A percentile compares a stretch with the other conserved stretches of the same genome.
Conservation (phyloP, 2,888 invertebrate genomes). For the Mythimna ferrago region DNA sequence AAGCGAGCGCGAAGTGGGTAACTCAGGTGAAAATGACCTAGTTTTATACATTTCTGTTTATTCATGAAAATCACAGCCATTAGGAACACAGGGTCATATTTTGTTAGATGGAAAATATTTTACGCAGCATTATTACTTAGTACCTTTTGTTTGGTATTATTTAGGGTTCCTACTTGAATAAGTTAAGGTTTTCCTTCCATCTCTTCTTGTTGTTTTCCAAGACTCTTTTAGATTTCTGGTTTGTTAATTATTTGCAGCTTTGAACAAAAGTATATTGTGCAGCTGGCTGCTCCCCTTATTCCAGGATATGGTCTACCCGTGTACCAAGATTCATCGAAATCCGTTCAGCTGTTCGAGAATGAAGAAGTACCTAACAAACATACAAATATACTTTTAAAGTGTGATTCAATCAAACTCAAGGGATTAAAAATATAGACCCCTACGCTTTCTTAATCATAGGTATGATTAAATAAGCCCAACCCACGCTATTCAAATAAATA, state of each 20-base stretch:
- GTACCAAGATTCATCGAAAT: neutral
- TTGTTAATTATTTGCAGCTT: neutral
- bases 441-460: neutral
- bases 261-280: neutral
- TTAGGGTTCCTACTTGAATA: neutral
- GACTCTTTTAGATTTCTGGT: neutral
- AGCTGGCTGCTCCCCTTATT: no score
- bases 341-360: neutral
- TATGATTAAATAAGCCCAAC: conserved; percentile 22
- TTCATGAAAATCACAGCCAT: conserved; percentile 40
- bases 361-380: neutral
- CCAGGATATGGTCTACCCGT: no score
- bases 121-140: neutral
- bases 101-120: conserved; percentile 21
- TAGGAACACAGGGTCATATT: conserved; percentile 22
- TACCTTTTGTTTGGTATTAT: neutral
- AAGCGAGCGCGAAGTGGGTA: conserved; percentile 52
- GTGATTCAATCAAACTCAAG: neutral
- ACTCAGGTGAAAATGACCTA: conserved; percentile 54
- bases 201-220: neutral
- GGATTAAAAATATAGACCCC: neutral
- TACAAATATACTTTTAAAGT: no score
- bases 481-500: conserved; percentile 36
- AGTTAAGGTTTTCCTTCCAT: neutral
- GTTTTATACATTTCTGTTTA: conserved; percentile 51